Conservation (phyloP, 2,888 invertebrate genomes). For the Euphydryas editha region DNA sequence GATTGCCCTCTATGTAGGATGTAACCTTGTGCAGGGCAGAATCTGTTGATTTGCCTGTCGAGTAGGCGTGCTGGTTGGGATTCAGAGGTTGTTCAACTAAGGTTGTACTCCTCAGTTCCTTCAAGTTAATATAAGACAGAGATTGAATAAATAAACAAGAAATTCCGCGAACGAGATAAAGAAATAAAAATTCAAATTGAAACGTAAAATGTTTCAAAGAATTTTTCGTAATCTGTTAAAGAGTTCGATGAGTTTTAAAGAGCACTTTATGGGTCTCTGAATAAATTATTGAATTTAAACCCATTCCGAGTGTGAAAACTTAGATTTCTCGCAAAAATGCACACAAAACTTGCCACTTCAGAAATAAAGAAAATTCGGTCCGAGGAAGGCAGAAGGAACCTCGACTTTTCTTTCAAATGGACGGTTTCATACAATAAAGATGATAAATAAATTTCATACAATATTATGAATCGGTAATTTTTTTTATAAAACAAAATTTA, state of each 20-base stretch:
- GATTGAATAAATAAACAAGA: neutral
- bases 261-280: conserved; percentile 40
- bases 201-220: conserved; percentile 25
- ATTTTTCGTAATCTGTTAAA: conserved; percentile 36
- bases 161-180: neutral
- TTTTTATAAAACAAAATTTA: no score
- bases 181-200: conserved; percentile 29
- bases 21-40: no score
- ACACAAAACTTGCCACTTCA: conserved; percentile 42
- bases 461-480: no score
- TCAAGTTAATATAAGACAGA: neutral
- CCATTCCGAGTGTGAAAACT: conserved; percentile 45
- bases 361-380: conserved; percentile 37
- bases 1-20: no score
- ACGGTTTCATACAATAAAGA: conserved; percentile 15
- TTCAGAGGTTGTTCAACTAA: no score
- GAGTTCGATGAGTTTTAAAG: conserved; percentile 40
- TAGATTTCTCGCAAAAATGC: conserved; percentile 45
- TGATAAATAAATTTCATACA: neutral
- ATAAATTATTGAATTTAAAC: conserved; percentile 47
- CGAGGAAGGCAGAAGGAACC: conserved; percentile 12
- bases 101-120: no score
- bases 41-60: no score
- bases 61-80: no score
- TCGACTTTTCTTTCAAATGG: conserved; percentile 25